Evolutionary conservation across 1,140 invertebrate genomes (phyloP), one percentile per base, ranked within the genome.

Genomic region (Trichonephila inaurata): DNA sequence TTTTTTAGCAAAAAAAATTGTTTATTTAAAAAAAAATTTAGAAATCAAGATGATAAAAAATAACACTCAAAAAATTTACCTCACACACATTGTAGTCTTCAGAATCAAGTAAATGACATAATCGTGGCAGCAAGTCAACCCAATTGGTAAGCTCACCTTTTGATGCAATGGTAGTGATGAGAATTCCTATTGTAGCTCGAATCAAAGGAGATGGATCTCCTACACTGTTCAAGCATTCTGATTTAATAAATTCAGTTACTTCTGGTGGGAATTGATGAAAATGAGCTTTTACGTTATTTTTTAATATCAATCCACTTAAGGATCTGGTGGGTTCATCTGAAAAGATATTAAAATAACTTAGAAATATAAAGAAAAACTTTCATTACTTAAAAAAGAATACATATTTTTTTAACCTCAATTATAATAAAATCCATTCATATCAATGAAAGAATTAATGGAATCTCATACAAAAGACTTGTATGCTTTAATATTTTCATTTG

Each of bases 241-340:
- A 97, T 94, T 97, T 96, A 33, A 97, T 96, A 94, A 96, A 97
- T 66, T 96, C 95, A 24, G 94, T 94, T 21, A 99, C 99, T 96
- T 99, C 98, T 7, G 97, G 97, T 93, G 99, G 96, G 96, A 99
- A 98, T 95, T 97, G 98, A 94, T 98, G 97, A 96, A 98, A 99
- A 96, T 99, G 98, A 82, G 98, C 97, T 96, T 98, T 98, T 33
- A 99, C 98, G 96, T 99, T 99, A 96, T 99, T 99, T 96, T 99
- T 99, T 95, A 99, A 97, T 95, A 99, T 99, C 88, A 99, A 96
- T 95, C 99, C 92, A 97, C 98, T 99, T 28, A 99, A 96, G 12
- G 99, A 99, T 95, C 99, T 97, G 72, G 98, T 99, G 81, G 99
- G 98, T 96, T 99, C 99, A 97, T 99, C 98, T 97, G 51, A 51